Evolutionary conservation across 2,888 invertebrate genomes (phyloP).

Genomic region (Pteria penguin): DNA sequence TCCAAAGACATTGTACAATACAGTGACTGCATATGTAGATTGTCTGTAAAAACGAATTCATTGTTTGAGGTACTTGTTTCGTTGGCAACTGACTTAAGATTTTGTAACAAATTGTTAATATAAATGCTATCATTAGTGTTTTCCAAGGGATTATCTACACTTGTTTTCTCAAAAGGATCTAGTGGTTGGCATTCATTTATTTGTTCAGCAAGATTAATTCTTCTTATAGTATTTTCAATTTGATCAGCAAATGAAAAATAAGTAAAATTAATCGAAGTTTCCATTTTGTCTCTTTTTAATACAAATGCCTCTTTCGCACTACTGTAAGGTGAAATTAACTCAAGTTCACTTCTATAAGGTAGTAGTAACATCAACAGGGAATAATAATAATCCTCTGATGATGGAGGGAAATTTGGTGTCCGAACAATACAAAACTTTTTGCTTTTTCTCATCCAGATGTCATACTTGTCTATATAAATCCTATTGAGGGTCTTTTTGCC

Average conservation of each 20-base stretch:
- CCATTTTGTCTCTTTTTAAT: conserved; percentile 9
- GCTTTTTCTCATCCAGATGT: conserved; percentile 30
- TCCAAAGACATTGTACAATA: conserved; percentile 5
- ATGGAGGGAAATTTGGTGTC: conserved; percentile 10
- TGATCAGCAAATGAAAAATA: conserved; percentile 14
- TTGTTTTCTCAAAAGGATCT: not conserved
- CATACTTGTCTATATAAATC: conserved; percentile 25
- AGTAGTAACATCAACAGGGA: conserved; percentile 20
- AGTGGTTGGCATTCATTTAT: too few relatives aligned
- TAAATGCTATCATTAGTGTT: too few relatives aligned
- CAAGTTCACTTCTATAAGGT: conserved; percentile 29
- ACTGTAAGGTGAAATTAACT: conserved; percentile 1
- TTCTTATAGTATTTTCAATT: conserved; percentile 22
- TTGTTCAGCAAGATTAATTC: conserved; percentile 12
- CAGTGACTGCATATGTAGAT: conserved; percentile 30
- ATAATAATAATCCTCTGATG: conserved; percentile 30
- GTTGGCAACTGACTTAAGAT: too few relatives aligned
- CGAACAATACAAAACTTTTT: conserved; percentile 8
- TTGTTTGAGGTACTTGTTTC: too few relatives aligned
- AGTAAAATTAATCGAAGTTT: not conserved
- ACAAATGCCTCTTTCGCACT: conserved; percentile 27
- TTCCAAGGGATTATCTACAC: too few relatives aligned
- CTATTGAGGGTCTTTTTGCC: not conserved
- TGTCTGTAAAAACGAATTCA: conserved; percentile 15
- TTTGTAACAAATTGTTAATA: too few relatives aligned